Evolutionary conservation across 1,140 invertebrate genomes (phyloP), one percentile per base, ranked within the genome.

Genomic region (Euborellia annulipes): DNA sequence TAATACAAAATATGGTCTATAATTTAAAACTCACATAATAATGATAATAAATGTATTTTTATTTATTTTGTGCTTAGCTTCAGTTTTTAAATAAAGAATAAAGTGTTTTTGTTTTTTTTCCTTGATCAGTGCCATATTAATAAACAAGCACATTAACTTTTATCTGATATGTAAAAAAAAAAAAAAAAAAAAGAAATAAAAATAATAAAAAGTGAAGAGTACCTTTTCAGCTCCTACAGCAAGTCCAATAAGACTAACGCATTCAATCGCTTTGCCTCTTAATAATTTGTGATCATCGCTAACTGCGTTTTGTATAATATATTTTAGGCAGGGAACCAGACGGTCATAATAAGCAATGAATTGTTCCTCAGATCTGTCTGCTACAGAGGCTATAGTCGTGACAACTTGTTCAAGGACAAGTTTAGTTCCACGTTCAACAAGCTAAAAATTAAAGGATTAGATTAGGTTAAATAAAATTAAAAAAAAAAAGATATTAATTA

Each of bases 341-440:
- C 85, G 76, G 55, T 84, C 78, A 51, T 85, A 87, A 59, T 85
- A 85, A 9, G 66, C 63, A 21, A 84, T 73, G 64, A 99, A 99
- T 56, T 96, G 89, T 57, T 95, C 89, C 63, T 98, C 91, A 3
- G 90, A 86, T 0, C 93, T 95, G 62, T 98, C 95, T n/a, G 96
- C 96, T 6, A 99, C 86, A 3, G 94, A 96, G 6, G 96, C 94
- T 41, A 99, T 88, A 7, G 95, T 98, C 0, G 96, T 98, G 1
- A 99, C 91, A 34, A 77, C 83, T 67, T 98, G 95, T 69, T 98
- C 94, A 36, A 99, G 64, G 2, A 99, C 95, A 36, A 98, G 69
- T 65, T 98, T 98, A 14, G 84, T 93, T 38, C 93, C 92, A 55
- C 82, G 85, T 58, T 92, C 81, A 40, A 94, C 76, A 42, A 97